phyloP scores from a whole-genome alignment of 92 coral and sea anemone species.

The Plumapathes pennacea region DNA sequence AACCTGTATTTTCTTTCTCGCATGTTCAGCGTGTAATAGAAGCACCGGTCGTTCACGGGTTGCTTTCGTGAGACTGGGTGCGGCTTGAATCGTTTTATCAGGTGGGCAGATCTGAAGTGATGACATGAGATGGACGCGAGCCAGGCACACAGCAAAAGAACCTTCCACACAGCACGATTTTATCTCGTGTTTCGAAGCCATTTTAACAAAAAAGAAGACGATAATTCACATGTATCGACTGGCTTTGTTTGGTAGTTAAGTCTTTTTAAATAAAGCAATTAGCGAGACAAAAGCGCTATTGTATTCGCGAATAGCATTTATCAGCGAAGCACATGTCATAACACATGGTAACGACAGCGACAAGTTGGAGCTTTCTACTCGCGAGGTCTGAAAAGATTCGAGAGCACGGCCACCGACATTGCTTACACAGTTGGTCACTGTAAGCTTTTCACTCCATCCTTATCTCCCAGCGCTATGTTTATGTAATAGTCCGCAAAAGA shows the following conservation, averaged over 20 bases:
- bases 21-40: slow-evolving; percentile 14
- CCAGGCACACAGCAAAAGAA: slow-evolving; percentile 66
- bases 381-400: slow-evolving; percentile 50
- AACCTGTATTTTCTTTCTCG: too few species aligned
- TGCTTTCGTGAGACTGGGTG: slow-evolving; percentile 81
- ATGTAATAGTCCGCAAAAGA: too few species aligned
- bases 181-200: slow-evolving; percentile 42
- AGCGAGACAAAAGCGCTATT: slow-evolving; percentile 80
- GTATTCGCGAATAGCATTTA: slow-evolving; percentile 79
- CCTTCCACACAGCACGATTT: slow-evolving; percentile 70
- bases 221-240: slow-evolving; percentile 86
- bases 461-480: slow-evolving; percentile 30
- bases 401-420: slow-evolving; percentile 39
- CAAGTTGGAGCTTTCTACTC: slow-evolving; percentile 63
- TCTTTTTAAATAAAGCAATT: slow-evolving; percentile 93
- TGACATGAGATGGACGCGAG: slow-evolving; percentile 81
- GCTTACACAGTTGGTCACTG: slow-evolving; percentile 80
- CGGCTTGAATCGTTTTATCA: slow-evolving; percentile 60
- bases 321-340: slow-evolving; percentile 93
- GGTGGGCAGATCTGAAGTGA: slow-evolving; percentile 59
- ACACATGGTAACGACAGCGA: slow-evolving; percentile 94
- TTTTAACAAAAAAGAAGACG: slow-evolving; percentile 85
- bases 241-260: slow-evolving; percentile 76
- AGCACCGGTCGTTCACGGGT: slow-evolving; percentile 70
- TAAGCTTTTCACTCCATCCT: slow-evolving; percentile 24